Evolutionary conservation across 2,113 vertebrate species (phyloP), one percentile per base, ranked within the genome.

Genomic region (Chaetorhynchus papuensis): DNA sequence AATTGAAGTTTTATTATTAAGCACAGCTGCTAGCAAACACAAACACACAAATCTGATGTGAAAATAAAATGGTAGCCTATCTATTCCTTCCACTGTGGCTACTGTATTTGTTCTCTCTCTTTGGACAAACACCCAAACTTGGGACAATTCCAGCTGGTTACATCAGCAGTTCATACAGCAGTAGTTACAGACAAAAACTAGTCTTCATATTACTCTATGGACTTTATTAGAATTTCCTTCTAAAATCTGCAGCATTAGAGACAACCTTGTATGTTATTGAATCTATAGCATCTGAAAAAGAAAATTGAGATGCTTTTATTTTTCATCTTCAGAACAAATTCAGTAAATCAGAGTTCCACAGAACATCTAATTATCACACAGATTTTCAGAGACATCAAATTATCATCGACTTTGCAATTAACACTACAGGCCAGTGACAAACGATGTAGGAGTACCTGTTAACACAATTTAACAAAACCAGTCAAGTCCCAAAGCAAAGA

Each of bases 81-180:
- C 70, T 89, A 11, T 57, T 86, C 50, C 70, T 94, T 86, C 35
- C 68, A 80, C 63, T 77, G 76, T 59, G 81, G 63, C 71, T 75
- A 93, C 91, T 74, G 56, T 91, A 64, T 91, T 94, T 96, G 86
- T 76, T 64, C 78, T 87, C 65, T 89, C 83, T 96, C 82, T 92
- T 80, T 88, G 75, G 66, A 74, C 77, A 96, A 96, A 96, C 63
- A 92, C 85, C 54, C 91, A 93, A 94, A 61, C 88, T 80, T 97
- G 90, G 90, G 87, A 31, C 59, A 85, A 57, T 14, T 20, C 94
- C 66, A 94, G 59, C 33, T 90, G 77, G 71, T 95, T 90, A 92
- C 30, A 31, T 89, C 89, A 96, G 71, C 45, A 37, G 74, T 83
- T 97, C 82, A 85, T 27, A 77, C 33, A 85, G 83, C 61, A 82